A percentile compares a stretch with the other conserved stretches of the same genome.
These are phyloP conservation scores for Falco concolor DNA, from an alignment of 2,797 vertebrate species.

Conservation along the genomic window DNA sequence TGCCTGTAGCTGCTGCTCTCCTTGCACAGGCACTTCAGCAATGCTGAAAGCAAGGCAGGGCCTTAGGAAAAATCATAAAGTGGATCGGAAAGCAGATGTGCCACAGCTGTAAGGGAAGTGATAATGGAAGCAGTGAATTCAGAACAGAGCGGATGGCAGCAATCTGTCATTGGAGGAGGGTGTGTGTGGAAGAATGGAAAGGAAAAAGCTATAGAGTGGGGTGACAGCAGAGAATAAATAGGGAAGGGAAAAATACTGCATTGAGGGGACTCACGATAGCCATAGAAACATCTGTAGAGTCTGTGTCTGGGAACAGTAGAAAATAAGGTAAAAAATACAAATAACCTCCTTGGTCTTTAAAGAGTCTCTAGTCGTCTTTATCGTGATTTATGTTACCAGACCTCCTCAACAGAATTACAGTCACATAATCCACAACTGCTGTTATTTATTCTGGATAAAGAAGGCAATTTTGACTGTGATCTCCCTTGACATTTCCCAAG, in stretches of 20 bases:
- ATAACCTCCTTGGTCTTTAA: neutral
- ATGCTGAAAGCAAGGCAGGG: neutral
- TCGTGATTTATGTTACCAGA: neutral
- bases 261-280: neutral
- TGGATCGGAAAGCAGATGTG: conserved; percentile 45
- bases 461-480: conserved; percentile 40
- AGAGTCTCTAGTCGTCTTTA: neutral
- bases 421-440: neutral
- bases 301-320: neutral
- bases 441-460: conserved; percentile 51
- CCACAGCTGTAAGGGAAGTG: conserved; percentile 17
- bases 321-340: neutral
- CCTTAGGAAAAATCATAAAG: neutral
- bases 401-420: conserved; percentile 6
- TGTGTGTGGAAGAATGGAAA: neutral
- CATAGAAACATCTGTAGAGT: neutral
- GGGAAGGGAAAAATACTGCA: neutral
- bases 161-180: neutral
- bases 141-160: neutral
- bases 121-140: conserved; percentile 1
- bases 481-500: conserved; percentile 58
- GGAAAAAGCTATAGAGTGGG: neutral
- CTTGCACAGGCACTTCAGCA: neutral
- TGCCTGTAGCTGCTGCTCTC: neutral
- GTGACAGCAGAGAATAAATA: neutral